Evolutionary conservation across 2,797 vertebrate genomes (phyloP).

Genomic region (Coreius guichenoti): DNA sequence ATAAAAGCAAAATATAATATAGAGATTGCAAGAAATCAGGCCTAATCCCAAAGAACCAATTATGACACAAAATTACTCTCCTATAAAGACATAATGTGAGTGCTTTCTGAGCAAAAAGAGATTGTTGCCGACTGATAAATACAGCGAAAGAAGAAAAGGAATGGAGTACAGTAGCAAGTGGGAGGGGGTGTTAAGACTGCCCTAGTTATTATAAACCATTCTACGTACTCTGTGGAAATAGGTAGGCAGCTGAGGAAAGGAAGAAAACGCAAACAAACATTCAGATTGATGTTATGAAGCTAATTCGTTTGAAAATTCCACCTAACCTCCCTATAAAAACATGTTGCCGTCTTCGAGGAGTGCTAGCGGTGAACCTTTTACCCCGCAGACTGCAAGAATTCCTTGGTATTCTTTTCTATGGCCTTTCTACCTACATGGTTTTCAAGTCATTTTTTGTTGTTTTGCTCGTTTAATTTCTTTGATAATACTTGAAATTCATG

Average conservation of each 20-base stretch:
- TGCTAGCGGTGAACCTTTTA: conserved; percentile 42
- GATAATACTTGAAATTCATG: conserved; percentile 65
- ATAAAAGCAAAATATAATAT: background rate
- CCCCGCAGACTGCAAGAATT: conserved; percentile 62
- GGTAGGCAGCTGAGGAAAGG: conserved; percentile 31
- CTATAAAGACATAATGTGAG: conserved; percentile 4
- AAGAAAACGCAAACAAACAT: conserved; percentile 29
- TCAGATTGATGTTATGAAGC: conserved; percentile 42
- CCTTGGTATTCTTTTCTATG: conserved; percentile 73
- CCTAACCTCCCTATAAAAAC: conserved; percentile 45
- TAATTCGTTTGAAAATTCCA: conserved; percentile 40
- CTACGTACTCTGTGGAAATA: conserved; percentile 26
- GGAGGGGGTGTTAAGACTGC: conserved; percentile 39
- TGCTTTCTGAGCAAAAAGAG: conserved; percentile 11
- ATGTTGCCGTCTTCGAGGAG: conserved; percentile 41
- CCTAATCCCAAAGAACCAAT: background rate
- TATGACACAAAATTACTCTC: background rate
- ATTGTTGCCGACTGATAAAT: conserved; percentile 25
- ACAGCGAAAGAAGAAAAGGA: conserved; percentile 30
- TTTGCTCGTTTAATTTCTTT: conserved; percentile 49
- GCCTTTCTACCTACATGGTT: conserved; percentile 76
- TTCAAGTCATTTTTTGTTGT: conserved; percentile 65
- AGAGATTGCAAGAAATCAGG: background rate
- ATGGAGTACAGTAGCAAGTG: conserved; percentile 22
- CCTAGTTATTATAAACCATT: conserved; percentile 45